Percentiles rank a stretch among this genome's conserved stretches.
Conservation (phyloP, 2,888 invertebrate species). For the Apantesis nais region DNA sequence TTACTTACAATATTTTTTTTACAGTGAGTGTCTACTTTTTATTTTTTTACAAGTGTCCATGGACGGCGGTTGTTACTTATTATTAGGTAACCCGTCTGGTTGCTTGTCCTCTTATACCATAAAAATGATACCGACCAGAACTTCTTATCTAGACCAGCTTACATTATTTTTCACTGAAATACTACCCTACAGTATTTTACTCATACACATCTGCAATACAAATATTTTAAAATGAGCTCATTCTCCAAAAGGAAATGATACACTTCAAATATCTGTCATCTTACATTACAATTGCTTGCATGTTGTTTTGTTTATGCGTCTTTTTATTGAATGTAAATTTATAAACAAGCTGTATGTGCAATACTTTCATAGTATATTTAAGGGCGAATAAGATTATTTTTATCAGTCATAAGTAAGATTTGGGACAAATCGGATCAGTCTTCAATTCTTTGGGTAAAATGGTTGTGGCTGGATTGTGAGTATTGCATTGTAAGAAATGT, state of each 20-base stretch:
- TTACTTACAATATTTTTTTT: too few species aligned
- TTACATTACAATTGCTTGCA: slow-evolving; percentile 3
- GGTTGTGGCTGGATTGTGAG: slow-evolving; percentile 21
- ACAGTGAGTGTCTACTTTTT: too few species aligned
- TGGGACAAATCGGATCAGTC: neutral
- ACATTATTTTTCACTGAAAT: neutral
- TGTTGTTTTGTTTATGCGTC: slow-evolving; percentile 2
- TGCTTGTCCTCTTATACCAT: too few species aligned
- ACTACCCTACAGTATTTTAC: neutral
- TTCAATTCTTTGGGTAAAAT: neutral
- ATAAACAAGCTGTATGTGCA: slow-evolving; percentile 11
- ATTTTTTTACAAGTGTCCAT: too few species aligned
- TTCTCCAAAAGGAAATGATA: neutral
- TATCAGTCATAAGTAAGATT: slow-evolving; percentile 5
- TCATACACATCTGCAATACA: neutral
- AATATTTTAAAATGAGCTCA: neutral
- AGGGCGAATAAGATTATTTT: neutral
- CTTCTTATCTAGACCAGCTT: neutral
- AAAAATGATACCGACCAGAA: too few species aligned
- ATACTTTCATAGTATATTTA: neutral
- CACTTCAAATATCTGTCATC: slow-evolving; percentile 1
- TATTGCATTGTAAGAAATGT: neutral
- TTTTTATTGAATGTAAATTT: neutral
- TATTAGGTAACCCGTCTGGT: too few species aligned
- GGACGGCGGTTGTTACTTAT: too few species aligned